These are phyloP conservation scores for Mythimna loreyi DNA, from an alignment of 2,888 invertebrate genomes.

Conservation along the genomic window DNA sequence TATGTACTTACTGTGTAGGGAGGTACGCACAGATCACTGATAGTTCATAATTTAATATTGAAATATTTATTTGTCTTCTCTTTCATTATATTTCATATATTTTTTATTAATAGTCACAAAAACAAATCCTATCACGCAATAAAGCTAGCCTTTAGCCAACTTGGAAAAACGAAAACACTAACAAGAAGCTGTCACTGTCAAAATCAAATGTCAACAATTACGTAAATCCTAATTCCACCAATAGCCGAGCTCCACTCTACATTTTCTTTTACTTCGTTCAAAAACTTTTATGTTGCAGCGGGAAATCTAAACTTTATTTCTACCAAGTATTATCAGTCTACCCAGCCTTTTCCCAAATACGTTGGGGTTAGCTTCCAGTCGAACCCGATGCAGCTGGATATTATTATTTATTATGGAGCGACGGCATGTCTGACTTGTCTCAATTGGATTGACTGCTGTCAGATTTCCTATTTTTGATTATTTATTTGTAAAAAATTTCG, in stretches of 20 bases:
- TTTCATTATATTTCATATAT: not conserved
- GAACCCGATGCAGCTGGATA: too few species aligned
- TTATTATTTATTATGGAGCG: too few species aligned
- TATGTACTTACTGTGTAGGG: slow-evolving; percentile 26
- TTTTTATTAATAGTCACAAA: slow-evolving; percentile 13
- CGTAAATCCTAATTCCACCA: slow-evolving; percentile 4
- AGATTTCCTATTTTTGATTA: not conserved
- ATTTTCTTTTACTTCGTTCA: slow-evolving; percentile 26
- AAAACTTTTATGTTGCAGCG: slow-evolving; percentile 3
- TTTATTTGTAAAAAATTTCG: too few species aligned
- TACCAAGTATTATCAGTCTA: too few species aligned
- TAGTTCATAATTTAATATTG: not conserved
- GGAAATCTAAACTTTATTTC: slow-evolving; percentile 4
- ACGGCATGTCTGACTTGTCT: too few species aligned
- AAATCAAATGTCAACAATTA: not conserved
- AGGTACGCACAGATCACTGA: not conserved
- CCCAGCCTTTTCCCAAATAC: too few species aligned
- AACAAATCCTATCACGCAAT: slow-evolving; percentile 8
- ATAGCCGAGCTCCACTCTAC: slow-evolving; percentile 1
- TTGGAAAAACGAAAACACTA: slow-evolving; percentile 15
- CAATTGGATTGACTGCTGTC: too few species aligned
- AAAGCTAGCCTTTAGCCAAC: not conserved
- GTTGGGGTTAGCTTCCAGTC: too few species aligned
- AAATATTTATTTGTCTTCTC: not conserved
- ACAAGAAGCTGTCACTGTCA: slow-evolving; percentile 36